Evolutionary conservation across 2,888 invertebrate genomes (phyloP), one percentile per base, ranked within the genome.

Genomic region (Laspeyria flexula): DNA sequence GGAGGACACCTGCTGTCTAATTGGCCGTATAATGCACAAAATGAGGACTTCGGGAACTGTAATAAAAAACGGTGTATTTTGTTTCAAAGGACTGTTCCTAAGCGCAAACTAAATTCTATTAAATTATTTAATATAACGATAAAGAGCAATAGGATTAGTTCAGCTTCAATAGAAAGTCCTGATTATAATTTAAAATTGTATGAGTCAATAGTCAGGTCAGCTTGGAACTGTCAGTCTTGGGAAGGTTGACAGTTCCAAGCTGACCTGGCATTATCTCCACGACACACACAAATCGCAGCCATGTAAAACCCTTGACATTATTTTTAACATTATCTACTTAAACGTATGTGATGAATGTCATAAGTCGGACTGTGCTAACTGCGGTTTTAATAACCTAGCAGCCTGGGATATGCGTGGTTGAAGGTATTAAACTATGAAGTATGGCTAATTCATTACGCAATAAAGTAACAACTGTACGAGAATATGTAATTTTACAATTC

Each of bases 261-360:
- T 57, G 59, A 60, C 48, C 46, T 57, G 61, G 55, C 47, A 78
- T 77, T 81, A 80, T 78, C 79, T 75, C 75, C 70, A 75, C 79
- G 71, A 71, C 70, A 73, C 71, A 81, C 79, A 79, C 78, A 77
- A 85, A 84, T 82, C 71, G 57, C 66, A 61, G 65, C 70, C 58
- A 54, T 51, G 60, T 64, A 55, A 60, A n/a, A 73, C 71, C 88
- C 88, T 85, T 88, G 88, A 86, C 86, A 87, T 85, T 80, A 76
- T 81, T 86, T 80, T 77, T 67, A 56, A 60, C 60, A 64, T 71
- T 77, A 71, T 69, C 65, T 65, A 55, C 57, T 55, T 65, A 64
- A 31, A 13, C 9, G 31, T 66, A 70, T 30, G 44, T 57, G 42
- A 47, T 49, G 29, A 69, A 74, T 71, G 69, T 73, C 69, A 72